These are phyloP conservation scores for Plectropomus leopardus DNA, from an alignment of 2,113 vertebrate species.

Conservation along the genomic window DNA sequence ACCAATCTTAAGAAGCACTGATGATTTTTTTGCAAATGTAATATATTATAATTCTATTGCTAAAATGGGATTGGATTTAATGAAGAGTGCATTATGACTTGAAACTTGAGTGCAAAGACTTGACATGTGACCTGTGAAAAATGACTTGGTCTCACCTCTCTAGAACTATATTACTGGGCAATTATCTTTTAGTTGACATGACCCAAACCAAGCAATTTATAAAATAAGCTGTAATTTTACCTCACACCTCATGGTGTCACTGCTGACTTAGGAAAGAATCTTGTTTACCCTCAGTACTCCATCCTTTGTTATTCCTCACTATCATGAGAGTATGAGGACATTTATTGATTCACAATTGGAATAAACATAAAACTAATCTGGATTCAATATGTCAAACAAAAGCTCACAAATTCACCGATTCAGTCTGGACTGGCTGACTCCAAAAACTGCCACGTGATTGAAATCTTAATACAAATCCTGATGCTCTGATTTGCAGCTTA, in stretches of 20 bases:
- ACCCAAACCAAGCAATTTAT: neutral
- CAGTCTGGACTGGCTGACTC: neutral
- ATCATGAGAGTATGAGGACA: neutral
- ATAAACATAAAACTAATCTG: conserved; percentile 12
- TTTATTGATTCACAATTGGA: conserved; percentile 31
- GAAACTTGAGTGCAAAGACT: too few species aligned
- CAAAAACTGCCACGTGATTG: neutral
- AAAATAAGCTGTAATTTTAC: conserved; percentile 13
- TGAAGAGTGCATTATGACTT: too few species aligned
- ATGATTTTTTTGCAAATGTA: too few species aligned
- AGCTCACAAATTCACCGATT: neutral
- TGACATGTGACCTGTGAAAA: too few species aligned
- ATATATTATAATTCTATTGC: too few species aligned
- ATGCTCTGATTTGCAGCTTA: conserved; percentile 16
- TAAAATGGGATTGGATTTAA: too few species aligned
- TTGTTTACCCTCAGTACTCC: neutral
- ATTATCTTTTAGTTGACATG: neutral
- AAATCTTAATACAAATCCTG: conserved; percentile 17
- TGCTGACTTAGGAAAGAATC: conserved; percentile 59
- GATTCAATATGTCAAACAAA: conserved; percentile 20
- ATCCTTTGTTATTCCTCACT: conserved; percentile 34
- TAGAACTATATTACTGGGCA: neutral
- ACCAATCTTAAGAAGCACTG: too few species aligned
- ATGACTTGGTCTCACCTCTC: too few species aligned
- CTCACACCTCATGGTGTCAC: conserved; percentile 65